Percentiles rank a stretch among this genome's conserved stretches.
Evolutionary conservation across 1,140 invertebrate genomes (phyloP).

Genomic region (Zaprionus capensis): DNA sequence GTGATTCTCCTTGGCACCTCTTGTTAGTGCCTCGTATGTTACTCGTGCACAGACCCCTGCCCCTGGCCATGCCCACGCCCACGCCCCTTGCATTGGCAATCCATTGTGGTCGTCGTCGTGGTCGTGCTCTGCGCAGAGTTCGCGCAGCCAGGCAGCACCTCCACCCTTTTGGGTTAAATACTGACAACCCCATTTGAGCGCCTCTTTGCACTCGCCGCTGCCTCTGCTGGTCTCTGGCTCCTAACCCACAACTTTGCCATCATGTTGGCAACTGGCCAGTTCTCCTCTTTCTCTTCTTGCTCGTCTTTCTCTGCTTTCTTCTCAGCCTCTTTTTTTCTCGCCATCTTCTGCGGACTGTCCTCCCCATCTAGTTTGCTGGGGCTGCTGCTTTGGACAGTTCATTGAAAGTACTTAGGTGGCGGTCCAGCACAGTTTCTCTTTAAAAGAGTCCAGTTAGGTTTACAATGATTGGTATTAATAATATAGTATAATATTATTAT

Average conservation of each 20-base stretch:
- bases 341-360: background rate
- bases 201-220: constrained; percentile 74
- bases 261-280: constrained; percentile 54
- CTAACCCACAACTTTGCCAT: constrained; percentile 56
- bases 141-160: constrained; percentile 81
- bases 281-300: constrained; percentile 8
- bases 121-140: constrained; percentile 68
- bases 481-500: background rate
- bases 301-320: constrained; percentile 4
- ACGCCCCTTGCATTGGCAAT: constrained; percentile 30
- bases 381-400: constrained; percentile 59
- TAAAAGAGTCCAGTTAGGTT: constrained; percentile 5
- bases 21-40: constrained; percentile 77
- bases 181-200: constrained; percentile 84
- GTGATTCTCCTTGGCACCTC: constrained; percentile 69
- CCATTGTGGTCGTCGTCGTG: constrained; percentile 48
- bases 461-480: background rate
- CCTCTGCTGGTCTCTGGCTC: constrained; percentile 53
- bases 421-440: constrained; percentile 23
- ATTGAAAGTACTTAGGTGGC: constrained; percentile 70
- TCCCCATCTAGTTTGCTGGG: background rate
- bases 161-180: constrained; percentile 84
- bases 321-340: constrained; percentile 34
- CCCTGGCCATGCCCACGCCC: background rate
- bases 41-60: constrained; percentile 32